Conservation (phyloP, 2,113 vertebrate species). For the Neodon shergylaensis region DNA sequence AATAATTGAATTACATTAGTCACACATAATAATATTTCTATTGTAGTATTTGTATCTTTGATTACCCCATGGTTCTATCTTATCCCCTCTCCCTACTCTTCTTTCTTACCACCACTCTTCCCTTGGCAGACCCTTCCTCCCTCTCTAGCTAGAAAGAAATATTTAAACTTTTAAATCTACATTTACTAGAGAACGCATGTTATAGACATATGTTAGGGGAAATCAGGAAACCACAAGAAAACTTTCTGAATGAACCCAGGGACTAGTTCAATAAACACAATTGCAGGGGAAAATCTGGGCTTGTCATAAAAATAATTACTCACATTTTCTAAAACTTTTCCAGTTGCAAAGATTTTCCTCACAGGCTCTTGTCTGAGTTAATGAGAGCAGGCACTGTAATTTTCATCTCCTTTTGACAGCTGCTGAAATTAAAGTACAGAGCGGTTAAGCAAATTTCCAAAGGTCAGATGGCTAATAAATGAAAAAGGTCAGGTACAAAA, state of each 20-base stretch:
- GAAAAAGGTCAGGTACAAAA: not conserved
- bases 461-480: constrained; percentile 17
- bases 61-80: no score
- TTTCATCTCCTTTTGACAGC: not conserved
- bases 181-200: not conserved
- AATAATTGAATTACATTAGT: not conserved
- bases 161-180: not conserved
- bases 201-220: not conserved
- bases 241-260: not conserved
- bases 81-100: not conserved
- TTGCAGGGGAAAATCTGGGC: not conserved
- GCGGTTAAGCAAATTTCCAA: constrained; percentile 21
- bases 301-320: constrained; percentile 11
- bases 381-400: not conserved
- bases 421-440: not conserved
- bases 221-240: constrained; percentile 41
- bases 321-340: not conserved
- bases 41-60: not conserved
- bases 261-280: not conserved
- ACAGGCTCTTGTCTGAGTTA: not conserved
- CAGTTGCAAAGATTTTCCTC: not conserved
- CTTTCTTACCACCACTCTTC: not conserved
- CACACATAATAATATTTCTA: not conserved
- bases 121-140: no score
- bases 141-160: not conserved